A percentile compares a stretch with the other conserved stretches of the same genome.
These are phyloP conservation scores for Embidobia sp. DNA, from an alignment of 2,888 invertebrate species.

Conservation along the genomic window DNA sequence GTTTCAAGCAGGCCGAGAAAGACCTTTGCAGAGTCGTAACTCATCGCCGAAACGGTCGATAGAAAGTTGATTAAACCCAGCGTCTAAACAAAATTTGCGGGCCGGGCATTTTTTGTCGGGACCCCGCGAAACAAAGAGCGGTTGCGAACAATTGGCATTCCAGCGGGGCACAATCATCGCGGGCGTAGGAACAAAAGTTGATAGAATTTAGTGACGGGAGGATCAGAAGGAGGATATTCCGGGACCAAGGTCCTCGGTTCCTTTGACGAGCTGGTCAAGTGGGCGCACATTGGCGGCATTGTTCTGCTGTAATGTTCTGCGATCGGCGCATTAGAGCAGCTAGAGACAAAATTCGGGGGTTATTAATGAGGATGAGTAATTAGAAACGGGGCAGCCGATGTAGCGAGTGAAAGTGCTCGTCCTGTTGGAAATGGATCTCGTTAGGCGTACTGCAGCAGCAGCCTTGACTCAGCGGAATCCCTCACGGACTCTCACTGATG, in stretches of 20 bases:
- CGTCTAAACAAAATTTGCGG: no score
- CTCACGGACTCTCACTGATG: slow-evolving; percentile 37
- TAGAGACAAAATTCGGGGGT: slow-evolving; percentile 18
- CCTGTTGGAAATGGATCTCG: slow-evolving; percentile 37
- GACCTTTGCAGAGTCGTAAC: no score
- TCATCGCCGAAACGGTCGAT: no score
- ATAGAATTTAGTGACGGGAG: slow-evolving; percentile 14
- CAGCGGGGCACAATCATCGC: slow-evolving; percentile 19
- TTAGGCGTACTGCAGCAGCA: slow-evolving; percentile 44
- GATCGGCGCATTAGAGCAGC: slow-evolving; percentile 20
- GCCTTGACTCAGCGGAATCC: slow-evolving; percentile 57
- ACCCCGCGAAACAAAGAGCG: no score
- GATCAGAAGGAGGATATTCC: slow-evolving; percentile 1
- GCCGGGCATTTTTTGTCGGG: no score
- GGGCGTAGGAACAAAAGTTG: slow-evolving; percentile 28
- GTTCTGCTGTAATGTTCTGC: slow-evolving; percentile 11
- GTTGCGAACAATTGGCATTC: no score
- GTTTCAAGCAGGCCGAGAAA: no score
- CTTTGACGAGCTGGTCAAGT: slow-evolving; percentile 35
- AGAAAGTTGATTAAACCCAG: no score
- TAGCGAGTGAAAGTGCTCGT: slow-evolving; percentile 42
- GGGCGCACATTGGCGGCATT: slow-evolving; percentile 26
- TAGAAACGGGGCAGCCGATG: slow-evolving; percentile 14
- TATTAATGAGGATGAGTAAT: slow-evolving; percentile 54
- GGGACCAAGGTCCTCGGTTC: slow-evolving; percentile 32